Evolutionary conservation across 2,797 vertebrate species (phyloP).

Genomic region (Sebastes itinus): DNA sequence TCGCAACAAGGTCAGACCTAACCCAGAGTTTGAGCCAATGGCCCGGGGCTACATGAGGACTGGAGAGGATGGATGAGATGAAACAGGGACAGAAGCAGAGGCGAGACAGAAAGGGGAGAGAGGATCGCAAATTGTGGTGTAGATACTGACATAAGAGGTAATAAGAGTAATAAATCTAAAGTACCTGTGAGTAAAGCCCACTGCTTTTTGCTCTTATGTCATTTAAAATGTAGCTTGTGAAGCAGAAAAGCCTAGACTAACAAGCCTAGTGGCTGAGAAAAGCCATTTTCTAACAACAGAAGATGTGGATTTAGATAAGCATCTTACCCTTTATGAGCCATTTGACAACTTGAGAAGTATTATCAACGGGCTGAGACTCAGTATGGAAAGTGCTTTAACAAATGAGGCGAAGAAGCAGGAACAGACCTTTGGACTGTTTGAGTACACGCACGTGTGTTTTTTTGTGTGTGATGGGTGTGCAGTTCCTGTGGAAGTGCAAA

Average conservation of each 20-base stretch:
- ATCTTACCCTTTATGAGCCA: slow-evolving; percentile 42
- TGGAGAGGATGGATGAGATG: not conserved
- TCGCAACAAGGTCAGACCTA: slow-evolving; percentile 50
- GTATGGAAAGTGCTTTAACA: slow-evolving; percentile 64
- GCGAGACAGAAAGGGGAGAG: not conserved
- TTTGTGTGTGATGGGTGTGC: not conserved
- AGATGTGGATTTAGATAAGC: slow-evolving; percentile 46
- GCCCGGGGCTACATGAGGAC: slow-evolving; percentile 14
- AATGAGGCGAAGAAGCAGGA: slow-evolving; percentile 67
- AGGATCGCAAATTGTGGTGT: not conserved
- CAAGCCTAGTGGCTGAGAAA: slow-evolving; percentile 17
- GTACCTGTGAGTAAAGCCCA: not conserved
- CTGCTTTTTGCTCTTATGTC: not conserved
- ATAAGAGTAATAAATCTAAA: slow-evolving; percentile 35
- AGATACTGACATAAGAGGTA: not conserved
- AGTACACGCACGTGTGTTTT: not conserved
- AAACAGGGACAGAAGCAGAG: not conserved
- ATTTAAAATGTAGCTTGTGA: slow-evolving; percentile 32
- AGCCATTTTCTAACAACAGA: slow-evolving; percentile 39
- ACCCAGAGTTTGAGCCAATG: slow-evolving; percentile 40
- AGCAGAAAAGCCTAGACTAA: slow-evolving; percentile 35
- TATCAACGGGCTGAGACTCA: slow-evolving; percentile 12
- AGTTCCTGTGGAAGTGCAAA: slow-evolving; percentile 29
- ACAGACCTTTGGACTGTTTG: slow-evolving; percentile 33
- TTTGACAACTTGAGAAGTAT: slow-evolving; percentile 33